phyloP scores from a whole-genome alignment of 2,797 vertebrate species.

The Cirrhinus mrigala region DNA sequence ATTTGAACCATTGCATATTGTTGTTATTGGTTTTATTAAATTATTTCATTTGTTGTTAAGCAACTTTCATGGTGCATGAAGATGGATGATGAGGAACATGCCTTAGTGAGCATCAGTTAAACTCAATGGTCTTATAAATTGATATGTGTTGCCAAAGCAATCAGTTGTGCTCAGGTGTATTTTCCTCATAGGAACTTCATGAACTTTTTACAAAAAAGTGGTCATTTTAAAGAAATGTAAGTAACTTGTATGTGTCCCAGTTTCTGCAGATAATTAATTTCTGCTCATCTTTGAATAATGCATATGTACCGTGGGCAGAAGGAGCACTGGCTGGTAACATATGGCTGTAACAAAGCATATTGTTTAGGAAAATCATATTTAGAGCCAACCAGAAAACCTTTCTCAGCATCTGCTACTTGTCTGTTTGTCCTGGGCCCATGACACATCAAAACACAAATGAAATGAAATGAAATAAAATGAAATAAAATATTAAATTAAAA shows the following conservation, averaged over 20 bases:
- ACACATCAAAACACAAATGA: too few species aligned
- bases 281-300: slow-evolving; percentile 23
- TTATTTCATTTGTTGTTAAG: not conserved
- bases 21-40: not conserved
- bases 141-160: not conserved
- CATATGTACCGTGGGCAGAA: slow-evolving; percentile 7
- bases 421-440: too few species aligned
- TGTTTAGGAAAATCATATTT: slow-evolving; percentile 12
- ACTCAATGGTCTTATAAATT: slow-evolving; percentile 4
- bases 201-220: not conserved
- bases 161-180: not conserved
- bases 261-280: slow-evolving; percentile 10
- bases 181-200: not conserved
- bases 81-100: not conserved
- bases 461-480: too few species aligned
- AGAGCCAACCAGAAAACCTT: not conserved
- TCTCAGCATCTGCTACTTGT: not conserved
- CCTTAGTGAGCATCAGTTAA: not conserved
- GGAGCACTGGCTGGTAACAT: not conserved
- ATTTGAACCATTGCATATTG: slow-evolving; percentile 1
- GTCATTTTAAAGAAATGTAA: not conserved
- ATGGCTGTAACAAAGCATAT: not conserved
- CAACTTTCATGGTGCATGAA: not conserved
- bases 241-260: not conserved
- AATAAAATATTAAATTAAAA: too few species aligned